A percentile compares a stretch with the other conserved stretches of the same genome.
These are phyloP conservation scores for Epirrhoe alternata DNA, from an alignment of 2,888 invertebrate species.

Conservation along the genomic window DNA sequence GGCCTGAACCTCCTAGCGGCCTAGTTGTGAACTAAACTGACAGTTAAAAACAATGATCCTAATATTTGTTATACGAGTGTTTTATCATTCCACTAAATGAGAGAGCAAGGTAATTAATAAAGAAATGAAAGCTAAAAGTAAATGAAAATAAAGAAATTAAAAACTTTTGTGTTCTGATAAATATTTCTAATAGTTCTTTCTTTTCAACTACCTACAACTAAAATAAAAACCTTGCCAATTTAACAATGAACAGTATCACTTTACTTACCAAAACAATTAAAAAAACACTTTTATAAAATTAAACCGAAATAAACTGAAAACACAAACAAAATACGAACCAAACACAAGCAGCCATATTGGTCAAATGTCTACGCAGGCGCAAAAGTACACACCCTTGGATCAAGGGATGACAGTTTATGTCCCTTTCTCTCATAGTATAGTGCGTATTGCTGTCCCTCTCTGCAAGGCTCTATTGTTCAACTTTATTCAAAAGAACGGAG, in stretches of 20 bases:
- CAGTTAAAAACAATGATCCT: background rate
- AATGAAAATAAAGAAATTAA: too few species aligned
- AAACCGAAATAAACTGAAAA: constrained; percentile 37
- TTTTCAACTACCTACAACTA: background rate
- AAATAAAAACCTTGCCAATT: background rate
- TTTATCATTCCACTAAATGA: background rate
- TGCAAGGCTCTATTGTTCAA: constrained; percentile 61
- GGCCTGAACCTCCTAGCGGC: background rate
- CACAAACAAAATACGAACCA: constrained; percentile 55
- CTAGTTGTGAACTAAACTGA: constrained; percentile 1
- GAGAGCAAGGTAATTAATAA: background rate
- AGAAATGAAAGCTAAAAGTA: background rate
- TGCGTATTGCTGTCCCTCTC: constrained; percentile 50
- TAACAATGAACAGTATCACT: background rate
- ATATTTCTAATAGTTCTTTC: background rate
- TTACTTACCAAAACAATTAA: constrained; percentile 13
- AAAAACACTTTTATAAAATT: background rate
- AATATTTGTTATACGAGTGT: background rate
- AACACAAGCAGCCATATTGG: constrained; percentile 77
- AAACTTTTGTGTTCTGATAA: too few species aligned
- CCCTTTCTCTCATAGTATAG: constrained; percentile 51
- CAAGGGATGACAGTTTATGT: constrained; percentile 61
- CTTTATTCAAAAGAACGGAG: constrained; percentile 64
- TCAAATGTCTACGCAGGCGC: constrained; percentile 73
- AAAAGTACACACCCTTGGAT: constrained; percentile 55